These are phyloP conservation scores for Trypoxylon attenuatum DNA, from an alignment of 2,888 invertebrate genomes.

Conservation along the genomic window DNA sequence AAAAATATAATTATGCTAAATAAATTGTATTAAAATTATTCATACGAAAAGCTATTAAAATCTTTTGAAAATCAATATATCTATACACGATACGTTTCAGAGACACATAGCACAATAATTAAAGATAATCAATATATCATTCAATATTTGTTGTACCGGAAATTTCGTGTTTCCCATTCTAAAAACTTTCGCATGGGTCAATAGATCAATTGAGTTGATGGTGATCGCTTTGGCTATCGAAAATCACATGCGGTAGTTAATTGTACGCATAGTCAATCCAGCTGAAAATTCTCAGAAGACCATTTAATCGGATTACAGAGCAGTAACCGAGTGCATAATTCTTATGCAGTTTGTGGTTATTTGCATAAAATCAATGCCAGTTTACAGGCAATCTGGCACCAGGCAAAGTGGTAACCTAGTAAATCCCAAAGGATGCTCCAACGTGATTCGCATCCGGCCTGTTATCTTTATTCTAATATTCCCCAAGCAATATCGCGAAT, in stretches of 20 bases:
- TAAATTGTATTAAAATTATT: too few species aligned
- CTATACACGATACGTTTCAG: too few species aligned
- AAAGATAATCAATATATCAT: too few species aligned
- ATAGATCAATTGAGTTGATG: too few species aligned
- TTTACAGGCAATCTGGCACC: neutral
- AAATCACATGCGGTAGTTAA: neutral
- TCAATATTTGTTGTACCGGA: too few species aligned
- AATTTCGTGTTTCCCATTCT: too few species aligned
- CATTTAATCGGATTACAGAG: neutral
- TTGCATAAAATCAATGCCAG: constrained; percentile 18
- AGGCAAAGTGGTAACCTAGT: neutral
- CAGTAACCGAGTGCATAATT: neutral
- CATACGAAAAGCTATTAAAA: too few species aligned
- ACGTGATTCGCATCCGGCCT: neutral
- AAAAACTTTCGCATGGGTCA: too few species aligned
- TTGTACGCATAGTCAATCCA: neutral
- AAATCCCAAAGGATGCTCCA: neutral
- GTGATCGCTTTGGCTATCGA: too few species aligned
- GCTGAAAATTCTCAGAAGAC: neutral
- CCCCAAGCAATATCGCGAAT: neutral
- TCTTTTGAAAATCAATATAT: too few species aligned
- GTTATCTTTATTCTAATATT: neutral
- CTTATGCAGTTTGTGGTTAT: neutral
- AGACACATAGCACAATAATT: too few species aligned
- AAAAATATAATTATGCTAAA: too few species aligned